Evolutionary conservation across 1,140 invertebrate species (phyloP).

Genomic region (Brachionus rubens): DNA sequence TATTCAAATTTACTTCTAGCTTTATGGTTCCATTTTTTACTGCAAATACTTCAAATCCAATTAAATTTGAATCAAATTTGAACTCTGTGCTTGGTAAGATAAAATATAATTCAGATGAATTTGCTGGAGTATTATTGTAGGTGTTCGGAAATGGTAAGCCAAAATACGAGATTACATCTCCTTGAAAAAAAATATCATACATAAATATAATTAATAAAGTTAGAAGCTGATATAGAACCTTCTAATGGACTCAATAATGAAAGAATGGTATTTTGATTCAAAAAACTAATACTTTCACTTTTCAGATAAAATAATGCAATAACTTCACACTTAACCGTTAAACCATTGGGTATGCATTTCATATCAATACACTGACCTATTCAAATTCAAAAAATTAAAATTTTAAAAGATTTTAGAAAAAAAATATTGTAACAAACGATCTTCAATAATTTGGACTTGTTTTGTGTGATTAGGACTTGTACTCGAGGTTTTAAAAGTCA

Average conservation of each 20-base stretch:
- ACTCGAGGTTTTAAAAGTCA: background rate
- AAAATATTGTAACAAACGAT: background rate
- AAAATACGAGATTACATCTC: background rate
- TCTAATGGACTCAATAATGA: too few species aligned
- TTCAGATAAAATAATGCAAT: too few species aligned
- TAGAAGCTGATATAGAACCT: background rate
- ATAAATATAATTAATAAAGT: background rate
- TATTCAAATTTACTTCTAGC: background rate
- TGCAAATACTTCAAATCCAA: background rate
- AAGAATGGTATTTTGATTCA: too few species aligned
- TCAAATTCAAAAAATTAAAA: too few species aligned
- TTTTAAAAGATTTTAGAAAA: too few species aligned
- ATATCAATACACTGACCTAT: too few species aligned
- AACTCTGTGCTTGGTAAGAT: background rate
- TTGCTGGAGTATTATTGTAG: background rate
- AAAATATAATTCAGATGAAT: background rate
- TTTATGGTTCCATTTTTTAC: background rate
- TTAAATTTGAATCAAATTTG: background rate
- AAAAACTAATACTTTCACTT: too few species aligned
- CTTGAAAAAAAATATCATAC: background rate
- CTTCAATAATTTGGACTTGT: background rate
- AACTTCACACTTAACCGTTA: too few species aligned
- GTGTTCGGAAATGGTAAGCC: background rate
- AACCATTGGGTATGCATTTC: too few species aligned
- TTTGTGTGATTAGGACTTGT: too few species aligned